Percentiles rank a stretch among this genome's conserved stretches.
Conservation (phyloP, 2,797 vertebrate species). For the Eulemur coronatus region DNA sequence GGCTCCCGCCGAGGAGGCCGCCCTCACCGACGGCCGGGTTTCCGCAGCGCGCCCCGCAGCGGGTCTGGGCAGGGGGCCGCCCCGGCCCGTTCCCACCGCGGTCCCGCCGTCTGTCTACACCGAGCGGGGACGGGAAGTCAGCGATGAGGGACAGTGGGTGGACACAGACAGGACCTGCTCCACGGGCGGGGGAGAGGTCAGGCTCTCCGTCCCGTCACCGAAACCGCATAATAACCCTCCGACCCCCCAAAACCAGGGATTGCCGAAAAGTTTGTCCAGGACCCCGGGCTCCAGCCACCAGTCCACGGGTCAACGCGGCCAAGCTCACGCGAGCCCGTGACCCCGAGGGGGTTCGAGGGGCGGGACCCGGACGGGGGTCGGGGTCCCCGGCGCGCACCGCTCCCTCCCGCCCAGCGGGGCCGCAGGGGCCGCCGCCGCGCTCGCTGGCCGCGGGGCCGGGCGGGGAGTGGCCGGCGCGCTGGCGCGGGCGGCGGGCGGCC, state of each 20-base stretch:
- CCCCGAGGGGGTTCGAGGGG: slow-evolving; percentile 37
- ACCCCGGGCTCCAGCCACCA: neutral
- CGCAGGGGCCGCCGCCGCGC: neutral
- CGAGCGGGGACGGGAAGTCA: neutral
- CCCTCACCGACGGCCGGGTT: slow-evolving; percentile 10
- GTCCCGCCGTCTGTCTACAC: neutral
- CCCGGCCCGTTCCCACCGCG: neutral
- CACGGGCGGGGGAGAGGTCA: neutral
- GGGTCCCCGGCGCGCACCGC: neutral
- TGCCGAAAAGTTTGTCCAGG: slow-evolving; percentile 61
- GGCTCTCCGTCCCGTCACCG: slow-evolving; percentile 9
- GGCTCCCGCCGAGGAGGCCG: neutral
- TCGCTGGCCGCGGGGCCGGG: neutral
- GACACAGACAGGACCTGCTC: neutral
- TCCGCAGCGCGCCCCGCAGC: neutral
- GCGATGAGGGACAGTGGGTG: neutral
- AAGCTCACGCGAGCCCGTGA: neutral
- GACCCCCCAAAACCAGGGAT: neutral
- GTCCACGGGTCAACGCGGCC: neutral
- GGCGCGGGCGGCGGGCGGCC: neutral
- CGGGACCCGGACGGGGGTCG: slow-evolving; percentile 1
- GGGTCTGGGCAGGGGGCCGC: neutral
- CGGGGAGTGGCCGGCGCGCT: neutral
- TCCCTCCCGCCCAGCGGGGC: neutral
- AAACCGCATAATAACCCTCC: neutral